Base-by-base conservation (phyloP, 2,113 vertebrate genomes). In the Melospiza georgiana region DNA sequence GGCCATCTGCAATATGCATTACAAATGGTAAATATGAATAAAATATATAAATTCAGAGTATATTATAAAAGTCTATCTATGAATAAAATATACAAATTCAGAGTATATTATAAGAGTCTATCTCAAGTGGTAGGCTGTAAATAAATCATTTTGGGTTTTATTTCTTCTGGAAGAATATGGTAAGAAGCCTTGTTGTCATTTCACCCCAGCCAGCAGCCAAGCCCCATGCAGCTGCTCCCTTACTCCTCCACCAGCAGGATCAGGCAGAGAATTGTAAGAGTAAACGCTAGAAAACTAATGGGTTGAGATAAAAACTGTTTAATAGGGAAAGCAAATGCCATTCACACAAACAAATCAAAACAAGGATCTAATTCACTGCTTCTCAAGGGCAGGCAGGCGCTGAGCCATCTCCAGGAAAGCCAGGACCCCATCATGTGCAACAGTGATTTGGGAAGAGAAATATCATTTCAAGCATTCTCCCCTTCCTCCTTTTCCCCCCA, bases 161-260 rank as follows among this genome's bases (percentile, higher is more conserved):
- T 55, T 2, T 63, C 33, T 88, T 69, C 68, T 81, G 46, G n/a
- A 55, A 77, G 63, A 86, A 77, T 21, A 77, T 51, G 2, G 5
- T 86, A 55, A 59, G 27, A 10, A 67, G 1, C 8, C 49, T 37
- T 52, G 37, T 37, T 52, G 37, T 43, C 4, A 3, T 67, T 68
- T 76, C 25, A 77, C 3, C 17, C 11, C 14, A 77, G 25, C 37
- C 55, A 69, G 11, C 11, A 52, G 37, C 37, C 63, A 61, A 68
- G 27, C 5, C 18, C 23, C 18, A 23, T 0, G 0, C 18, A 37
- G 31, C 17, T 44, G 3, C 17, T 68, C 37, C 31, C 27, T 61
- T 31, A 15, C 22, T 77, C 37, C 27, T 52, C 18, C 18, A 68
- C 27, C 15, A 22, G 22, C 6, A 44, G 22, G 27, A 52, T 52